A percentile compares a stretch with the other conserved stretches of the same genome.
Evolutionary conservation across 2,113 vertebrate species (phyloP).

Genomic region (Actinemys pallida): DNA sequence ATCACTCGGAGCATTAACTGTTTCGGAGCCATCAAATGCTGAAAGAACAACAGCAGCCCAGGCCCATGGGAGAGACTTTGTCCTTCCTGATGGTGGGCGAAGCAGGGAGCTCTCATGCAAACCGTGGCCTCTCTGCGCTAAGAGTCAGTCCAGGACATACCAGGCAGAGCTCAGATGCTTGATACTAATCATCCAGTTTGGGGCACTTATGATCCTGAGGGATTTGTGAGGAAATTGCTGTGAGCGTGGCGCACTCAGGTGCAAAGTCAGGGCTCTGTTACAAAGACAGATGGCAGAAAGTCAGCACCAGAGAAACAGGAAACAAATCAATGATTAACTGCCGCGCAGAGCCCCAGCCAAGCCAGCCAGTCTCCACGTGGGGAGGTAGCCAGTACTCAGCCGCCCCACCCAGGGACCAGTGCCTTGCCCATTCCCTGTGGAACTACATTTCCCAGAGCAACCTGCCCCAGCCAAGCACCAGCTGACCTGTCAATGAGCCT

Average conservation of each 20-base stretch:
- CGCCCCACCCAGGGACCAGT: too few species aligned
- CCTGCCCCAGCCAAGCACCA: too few species aligned
- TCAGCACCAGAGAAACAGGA: not conserved
- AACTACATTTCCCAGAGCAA: too few species aligned
- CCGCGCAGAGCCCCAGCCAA: too few species aligned
- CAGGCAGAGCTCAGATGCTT: not conserved
- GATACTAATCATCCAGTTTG: fast-evolving
- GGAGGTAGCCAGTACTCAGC: too few species aligned
- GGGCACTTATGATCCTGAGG: fast-evolving
- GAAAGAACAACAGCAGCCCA: not conserved
- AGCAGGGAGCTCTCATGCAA: not conserved
- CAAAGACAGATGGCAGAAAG: not conserved
- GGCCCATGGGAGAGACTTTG: not conserved
- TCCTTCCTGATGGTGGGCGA: not conserved
- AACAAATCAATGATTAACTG: too few species aligned
- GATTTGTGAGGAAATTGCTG: not conserved
- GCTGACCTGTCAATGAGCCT: too few species aligned
- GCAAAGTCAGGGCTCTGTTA: not conserved
- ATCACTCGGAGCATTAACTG: constrained; percentile 27
- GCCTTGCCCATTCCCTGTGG: too few species aligned
- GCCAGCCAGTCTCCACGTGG: too few species aligned
- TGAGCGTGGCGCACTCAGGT: fast-evolving
- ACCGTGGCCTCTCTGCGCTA: not conserved
- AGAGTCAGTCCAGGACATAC: fast-evolving
- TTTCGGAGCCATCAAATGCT: not conserved